Conservation (phyloP, 30 jellyfish, hydroid and myxozoan genomes). For the Cassiopea andromeda region DNA sequence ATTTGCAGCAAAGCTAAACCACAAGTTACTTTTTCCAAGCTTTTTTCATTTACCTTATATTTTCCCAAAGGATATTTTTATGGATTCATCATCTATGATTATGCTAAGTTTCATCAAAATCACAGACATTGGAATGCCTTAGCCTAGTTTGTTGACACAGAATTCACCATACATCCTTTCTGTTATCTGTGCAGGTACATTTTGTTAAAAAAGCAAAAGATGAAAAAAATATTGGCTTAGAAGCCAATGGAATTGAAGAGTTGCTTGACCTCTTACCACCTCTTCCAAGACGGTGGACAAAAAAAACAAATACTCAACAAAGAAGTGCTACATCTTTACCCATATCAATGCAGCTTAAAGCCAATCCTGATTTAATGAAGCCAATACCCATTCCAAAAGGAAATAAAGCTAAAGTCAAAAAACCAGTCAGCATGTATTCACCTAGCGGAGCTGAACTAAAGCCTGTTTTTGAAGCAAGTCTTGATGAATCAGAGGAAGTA, state of each 20-base stretch:
- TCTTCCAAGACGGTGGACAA: slow-evolving; percentile 92
- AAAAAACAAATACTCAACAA: slow-evolving; percentile 12
- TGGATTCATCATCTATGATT: no score
- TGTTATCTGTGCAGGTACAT: slow-evolving; percentile 46
- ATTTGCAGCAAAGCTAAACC: no score
- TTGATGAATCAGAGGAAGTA: slow-evolving; percentile 1
- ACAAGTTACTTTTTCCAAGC: no score
- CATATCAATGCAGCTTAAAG: slow-evolving; percentile 59
- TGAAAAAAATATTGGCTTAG: slow-evolving; percentile 46
- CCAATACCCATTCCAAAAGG: slow-evolving; percentile 35
- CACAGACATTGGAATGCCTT: neutral
- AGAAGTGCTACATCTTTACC: slow-evolving; percentile 67
- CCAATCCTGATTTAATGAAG: slow-evolving; percentile 60
- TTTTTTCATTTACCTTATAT: no score
- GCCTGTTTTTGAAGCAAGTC: neutral
- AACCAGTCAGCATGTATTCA: slow-evolving; percentile 49
- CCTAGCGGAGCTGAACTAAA: slow-evolving; percentile 18
- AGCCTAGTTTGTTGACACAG: neutral
- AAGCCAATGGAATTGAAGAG: slow-evolving; percentile 75
- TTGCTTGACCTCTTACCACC: slow-evolving; percentile 84
- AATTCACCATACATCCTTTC: neutral
- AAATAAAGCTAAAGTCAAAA: slow-evolving; percentile 23
- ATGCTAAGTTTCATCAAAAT: neutral
- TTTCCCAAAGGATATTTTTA: no score
- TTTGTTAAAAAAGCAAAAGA: slow-evolving; percentile 62